Base-by-base conservation (phyloP, 2,797 vertebrate species). In the Lindbergichthys nudifrons region DNA sequence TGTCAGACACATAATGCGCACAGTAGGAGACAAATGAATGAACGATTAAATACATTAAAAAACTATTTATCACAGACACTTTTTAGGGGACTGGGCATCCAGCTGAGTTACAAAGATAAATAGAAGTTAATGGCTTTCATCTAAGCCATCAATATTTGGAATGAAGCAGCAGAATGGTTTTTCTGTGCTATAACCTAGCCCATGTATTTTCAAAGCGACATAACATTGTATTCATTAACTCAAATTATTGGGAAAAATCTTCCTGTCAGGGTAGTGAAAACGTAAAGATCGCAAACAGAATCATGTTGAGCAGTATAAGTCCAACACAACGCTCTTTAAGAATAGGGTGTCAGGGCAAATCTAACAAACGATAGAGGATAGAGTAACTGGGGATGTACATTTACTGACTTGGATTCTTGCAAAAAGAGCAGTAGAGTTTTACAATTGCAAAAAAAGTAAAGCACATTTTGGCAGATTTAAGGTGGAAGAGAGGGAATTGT, bases 201-300 rank as follows among this genome's bases (percentile, higher is more conserved):
- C 18, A 79, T 76, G 54, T 2, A 62, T 67, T 71, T 68, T 75
- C 50, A 85, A 73, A 12, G 10, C n/a, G 54, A 58, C 13, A 10
- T 79, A 68, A 77, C 64, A 65, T 72, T 76, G 69, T 53, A 64
- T 52, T 65, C 21, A 75, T 67, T 70, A 54, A 83, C 74, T 69
- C 32, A 19, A 76, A 67, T 71, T 73, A 80, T 52, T 66, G 21
- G 21, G 4, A 70, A 79, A 79, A 84, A 69, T 57, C 11, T 43
- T 36, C 52, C 53, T 36, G 39, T 57, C 32, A 57, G 3, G 23
- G 30, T 62, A 26, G 26, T 5, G 26, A 26, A 26, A 26, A 26
- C 26, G 4, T 26, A 26, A 26, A 26, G 26, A 26, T 26, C 4
- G 23, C 12, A 45, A 30, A 6, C 1, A 74, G n/a, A 53, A 42